These are phyloP conservation scores for Oryzias dopingdopingensis DNA, from an alignment of 2,797 vertebrate species.

Conservation along the genomic window DNA sequence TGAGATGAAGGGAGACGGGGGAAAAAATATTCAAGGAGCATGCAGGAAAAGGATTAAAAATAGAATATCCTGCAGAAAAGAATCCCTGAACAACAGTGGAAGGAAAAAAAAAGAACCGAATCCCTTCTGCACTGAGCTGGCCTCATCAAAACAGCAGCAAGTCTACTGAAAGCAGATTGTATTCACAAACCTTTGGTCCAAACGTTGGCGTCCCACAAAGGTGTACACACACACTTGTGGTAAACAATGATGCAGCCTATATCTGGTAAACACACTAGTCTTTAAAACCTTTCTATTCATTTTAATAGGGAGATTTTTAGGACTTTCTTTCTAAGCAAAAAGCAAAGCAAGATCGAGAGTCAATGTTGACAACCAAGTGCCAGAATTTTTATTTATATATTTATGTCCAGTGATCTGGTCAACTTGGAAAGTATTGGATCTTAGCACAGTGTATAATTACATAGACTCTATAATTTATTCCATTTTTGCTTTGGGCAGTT, in stretches of 20 bases:
- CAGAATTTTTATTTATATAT: no score
- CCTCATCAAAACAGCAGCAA: slow-evolving; percentile 39
- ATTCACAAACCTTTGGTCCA: slow-evolving; percentile 57
- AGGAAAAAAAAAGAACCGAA: slow-evolving; percentile 21
- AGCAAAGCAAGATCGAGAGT: no score
- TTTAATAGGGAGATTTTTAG: background rate
- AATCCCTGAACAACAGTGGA: slow-evolving; percentile 7
- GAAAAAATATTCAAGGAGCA: background rate
- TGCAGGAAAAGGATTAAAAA: slow-evolving; percentile 11
- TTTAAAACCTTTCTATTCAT: background rate
- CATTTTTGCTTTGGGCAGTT: no score
- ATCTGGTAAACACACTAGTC: background rate
- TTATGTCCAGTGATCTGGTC: no score
- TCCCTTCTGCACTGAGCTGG: slow-evolving; percentile 30
- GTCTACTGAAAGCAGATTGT: slow-evolving; percentile 40
- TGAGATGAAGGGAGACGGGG: slow-evolving; percentile 4
- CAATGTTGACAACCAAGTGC: no score
- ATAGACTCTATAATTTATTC: no score
- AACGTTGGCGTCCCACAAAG: slow-evolving; percentile 42
- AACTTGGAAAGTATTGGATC: no score
- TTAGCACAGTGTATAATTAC: no score
- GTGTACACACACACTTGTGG: no score
- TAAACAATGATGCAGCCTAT: background rate
- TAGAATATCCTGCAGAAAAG: slow-evolving; percentile 4
- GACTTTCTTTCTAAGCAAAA: no score